phyloP scores from a whole-genome alignment of 1,140 invertebrate genomes.

The Drosophila pseudoobscura region DNA sequence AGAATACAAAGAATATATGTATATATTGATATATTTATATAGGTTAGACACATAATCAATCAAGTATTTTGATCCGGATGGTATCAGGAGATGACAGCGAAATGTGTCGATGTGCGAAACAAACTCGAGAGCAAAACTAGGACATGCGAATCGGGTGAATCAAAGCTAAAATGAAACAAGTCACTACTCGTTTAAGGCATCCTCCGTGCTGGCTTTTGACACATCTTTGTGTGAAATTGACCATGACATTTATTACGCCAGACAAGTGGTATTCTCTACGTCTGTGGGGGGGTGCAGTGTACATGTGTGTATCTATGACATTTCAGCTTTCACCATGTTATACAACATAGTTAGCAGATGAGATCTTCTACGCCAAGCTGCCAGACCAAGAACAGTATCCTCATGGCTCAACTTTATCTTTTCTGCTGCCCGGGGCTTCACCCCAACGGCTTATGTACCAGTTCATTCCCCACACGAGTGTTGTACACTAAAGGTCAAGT shows the following conservation, averaged over 20 bases:
- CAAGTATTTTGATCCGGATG: constrained; percentile 34
- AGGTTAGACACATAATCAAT: constrained; percentile 61
- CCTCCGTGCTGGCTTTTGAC: constrained; percentile 2
- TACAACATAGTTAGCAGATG: constrained; percentile 41
- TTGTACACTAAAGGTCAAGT: constrained; percentile 55
- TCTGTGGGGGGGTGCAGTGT: background rate
- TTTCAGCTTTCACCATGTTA: constrained; percentile 18
- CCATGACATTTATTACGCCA: constrained; percentile 61
- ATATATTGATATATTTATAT: constrained; percentile 55
- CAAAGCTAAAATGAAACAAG: constrained; percentile 10
- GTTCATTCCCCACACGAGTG: constrained; percentile 2
- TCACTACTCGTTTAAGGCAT: constrained; percentile 2
- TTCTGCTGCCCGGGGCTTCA: constrained; percentile 16
- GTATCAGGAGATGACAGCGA: constrained; percentile 26
- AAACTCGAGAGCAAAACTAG: constrained; percentile 7
- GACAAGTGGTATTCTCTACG: constrained; percentile 2
- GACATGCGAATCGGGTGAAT: background rate
- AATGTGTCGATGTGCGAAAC: constrained; percentile 52
- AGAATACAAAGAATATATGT: constrained; percentile 62
- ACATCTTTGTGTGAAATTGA: constrained; percentile 56
- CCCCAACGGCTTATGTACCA: background rate
- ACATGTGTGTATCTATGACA: constrained; percentile 23
- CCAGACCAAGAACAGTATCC: constrained; percentile 45
- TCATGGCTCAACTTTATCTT: constrained; percentile 47
- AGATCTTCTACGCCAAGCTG: constrained; percentile 38